Evolutionary conservation across 2,113 vertebrate species (phyloP).

Genomic region (Xyrauchen texanus): DNA sequence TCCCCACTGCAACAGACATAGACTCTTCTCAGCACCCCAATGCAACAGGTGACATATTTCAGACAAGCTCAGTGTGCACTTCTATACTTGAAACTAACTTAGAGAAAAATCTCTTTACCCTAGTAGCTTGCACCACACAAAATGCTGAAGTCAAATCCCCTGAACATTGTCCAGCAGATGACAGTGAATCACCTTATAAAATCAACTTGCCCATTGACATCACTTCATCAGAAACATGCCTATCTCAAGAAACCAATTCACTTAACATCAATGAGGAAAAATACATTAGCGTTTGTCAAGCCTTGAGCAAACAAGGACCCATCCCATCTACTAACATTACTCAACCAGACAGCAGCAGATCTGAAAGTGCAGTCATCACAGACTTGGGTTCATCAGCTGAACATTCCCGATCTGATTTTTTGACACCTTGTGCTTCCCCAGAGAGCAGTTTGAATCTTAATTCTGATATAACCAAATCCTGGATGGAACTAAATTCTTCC

Average conservation of each 20-base stretch:
- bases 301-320: background rate
- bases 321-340: background rate
- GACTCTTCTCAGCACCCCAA: background rate
- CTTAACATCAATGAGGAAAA: background rate
- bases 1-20: background rate
- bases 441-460: too few species aligned
- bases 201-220: background rate
- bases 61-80: background rate
- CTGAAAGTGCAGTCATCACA: constrained; percentile 5
- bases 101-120: background rate
- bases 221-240: constrained; percentile 3
- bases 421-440: too few species aligned
- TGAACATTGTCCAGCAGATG: constrained; percentile 2
- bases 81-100: background rate
- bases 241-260: background rate
- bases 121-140: background rate
- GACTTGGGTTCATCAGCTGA: background rate
- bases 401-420: background rate
- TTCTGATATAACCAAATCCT: background rate
- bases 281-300: background rate
- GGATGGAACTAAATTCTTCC: constrained; percentile 10
- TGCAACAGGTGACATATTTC: background rate
- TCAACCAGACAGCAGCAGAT: background rate
- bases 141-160: background rate
- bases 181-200: background rate